Percentiles rank a stretch among this genome's conserved stretches.
phyloP scores from a whole-genome alignment of 2,797 vertebrate genomes.

The Rhadinocentrus ornatus region DNA sequence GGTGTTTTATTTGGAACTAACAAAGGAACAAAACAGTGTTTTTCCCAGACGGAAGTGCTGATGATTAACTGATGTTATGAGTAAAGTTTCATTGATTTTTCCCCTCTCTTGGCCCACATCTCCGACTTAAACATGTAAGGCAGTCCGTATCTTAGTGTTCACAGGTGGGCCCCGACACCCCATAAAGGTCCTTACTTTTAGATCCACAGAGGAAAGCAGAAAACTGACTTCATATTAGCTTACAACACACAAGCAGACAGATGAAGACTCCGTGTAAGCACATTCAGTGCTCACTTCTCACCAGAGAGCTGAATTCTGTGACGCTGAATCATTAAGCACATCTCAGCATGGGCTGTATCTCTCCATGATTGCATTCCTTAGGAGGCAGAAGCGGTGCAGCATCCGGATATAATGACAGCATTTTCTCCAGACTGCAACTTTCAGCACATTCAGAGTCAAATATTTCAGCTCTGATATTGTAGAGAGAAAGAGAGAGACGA shows the following conservation, averaged over 20 bases:
- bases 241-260: too few relatives aligned
- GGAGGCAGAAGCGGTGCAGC: conserved; percentile 12
- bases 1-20: too few relatives aligned
- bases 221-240: too few relatives aligned
- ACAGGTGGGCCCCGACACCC: too few relatives aligned
- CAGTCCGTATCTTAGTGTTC: too few relatives aligned
- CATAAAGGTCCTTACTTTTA: too few relatives aligned
- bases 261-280: neutral
- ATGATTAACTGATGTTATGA: too few relatives aligned
- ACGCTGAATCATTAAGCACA: conserved; percentile 20
- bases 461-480: conserved; percentile 31
- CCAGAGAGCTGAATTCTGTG: neutral
- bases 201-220: neutral
- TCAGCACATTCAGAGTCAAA: conserved; percentile 35
- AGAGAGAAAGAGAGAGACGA: conserved; percentile 1
- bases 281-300: neutral
- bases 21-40: too few relatives aligned
- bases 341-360: conserved; percentile 9
- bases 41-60: too few relatives aligned
- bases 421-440: conserved; percentile 29
- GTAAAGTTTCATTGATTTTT: too few relatives aligned
- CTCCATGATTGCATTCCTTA: conserved; percentile 30
- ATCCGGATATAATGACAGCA: conserved; percentile 34
- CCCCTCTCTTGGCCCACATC: too few relatives aligned
- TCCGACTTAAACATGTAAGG: too few relatives aligned